Base-by-base conservation (phyloP, 2,113 vertebrate species). In the Pluvialis apricaria region DNA sequence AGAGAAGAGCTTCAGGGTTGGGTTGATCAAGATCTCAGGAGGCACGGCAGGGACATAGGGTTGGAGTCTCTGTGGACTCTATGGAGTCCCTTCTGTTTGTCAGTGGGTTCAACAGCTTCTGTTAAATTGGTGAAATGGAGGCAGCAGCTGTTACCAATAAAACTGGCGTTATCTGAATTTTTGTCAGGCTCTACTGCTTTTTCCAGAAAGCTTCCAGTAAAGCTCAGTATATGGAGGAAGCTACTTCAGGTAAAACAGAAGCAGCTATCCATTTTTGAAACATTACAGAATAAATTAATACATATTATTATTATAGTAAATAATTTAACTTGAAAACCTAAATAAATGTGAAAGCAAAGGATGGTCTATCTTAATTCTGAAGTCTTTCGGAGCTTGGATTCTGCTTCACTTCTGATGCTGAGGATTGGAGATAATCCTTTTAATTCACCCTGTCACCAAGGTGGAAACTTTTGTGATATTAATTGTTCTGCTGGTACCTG, bases 21-120 rank as follows among this genome's bases (percentile, higher is more conserved):
- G 9, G 4, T 68, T 0, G 0, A 9, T 13, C 25, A 22, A 20
- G 66, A 51, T 71, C 65, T 68, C 2, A 1, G n/a, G 24, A 51
- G 24, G 49, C 24, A 51, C 7, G 22, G 17, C 29, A 68, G 38
- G 11, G 73, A 29, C 1, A 1, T 10, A 32, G 76, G 49, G 21
- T 6, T 82, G 44, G 55, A 76, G 51, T 75, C 45, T 31, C 69
- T 36, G 8, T 77, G 49, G n/a, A n/a, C 11, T 42, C 2, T 65
- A 5, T 76, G 32, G 31, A 45, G 25, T 49, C 54, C 58, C 6
- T 72, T 2, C n/a, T 69, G 52, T 38, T 88, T 0, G 0, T 24
- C 52, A 42, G 10, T 38, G 31, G 14, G 5, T 83, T 88, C 49
- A 77, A 15, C 10, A 73, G 34, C 24, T 81, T 57, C 6, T 2